Conservation (phyloP, 2,797 vertebrate genomes). For the Ctenochaetus hawaiiensis region DNA sequence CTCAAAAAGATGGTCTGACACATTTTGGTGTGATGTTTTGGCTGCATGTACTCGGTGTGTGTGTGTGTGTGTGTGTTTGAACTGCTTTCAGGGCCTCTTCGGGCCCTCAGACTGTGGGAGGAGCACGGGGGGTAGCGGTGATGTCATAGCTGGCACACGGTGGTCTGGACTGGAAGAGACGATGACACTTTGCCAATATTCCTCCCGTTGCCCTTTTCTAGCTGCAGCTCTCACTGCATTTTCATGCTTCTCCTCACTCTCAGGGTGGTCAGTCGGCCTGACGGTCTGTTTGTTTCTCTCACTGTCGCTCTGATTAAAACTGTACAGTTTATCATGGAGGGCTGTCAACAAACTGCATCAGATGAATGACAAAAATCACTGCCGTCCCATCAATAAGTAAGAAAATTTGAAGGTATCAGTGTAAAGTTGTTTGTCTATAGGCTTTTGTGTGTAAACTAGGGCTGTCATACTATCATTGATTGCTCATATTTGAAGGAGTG, state of each 20-base stretch:
- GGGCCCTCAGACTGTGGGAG: constrained; percentile 23
- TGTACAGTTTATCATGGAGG: background rate
- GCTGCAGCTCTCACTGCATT: constrained; percentile 31
- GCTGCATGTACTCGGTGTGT: constrained; percentile 31
- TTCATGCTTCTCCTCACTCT: constrained; percentile 50
- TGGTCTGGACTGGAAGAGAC: constrained; percentile 68
- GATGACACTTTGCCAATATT: constrained; percentile 69
- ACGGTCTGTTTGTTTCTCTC: background rate
- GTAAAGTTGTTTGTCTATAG: background rate
- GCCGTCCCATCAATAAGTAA: background rate
- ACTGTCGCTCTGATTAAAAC: background rate
- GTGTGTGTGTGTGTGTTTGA: constrained; percentile 31
- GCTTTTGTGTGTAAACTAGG: background rate
- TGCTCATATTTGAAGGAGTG: background rate
- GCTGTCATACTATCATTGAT: background rate
- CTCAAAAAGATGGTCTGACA: constrained; percentile 50
- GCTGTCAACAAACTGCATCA: background rate
- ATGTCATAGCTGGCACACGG: constrained; percentile 76
- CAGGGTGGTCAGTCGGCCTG: constrained; percentile 43
- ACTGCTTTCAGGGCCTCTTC: constrained; percentile 43
- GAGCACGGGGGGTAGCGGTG: constrained; percentile 44
- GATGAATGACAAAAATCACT: background rate
- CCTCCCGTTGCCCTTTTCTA: constrained; percentile 57
- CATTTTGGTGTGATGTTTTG: constrained; percentile 58
- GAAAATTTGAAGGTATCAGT: background rate